A percentile compares a stretch with the other conserved stretches of the same genome.
Evolutionary conservation across 1,140 invertebrate species (phyloP).

Genomic region (Lordiphosa collinella): DNA sequence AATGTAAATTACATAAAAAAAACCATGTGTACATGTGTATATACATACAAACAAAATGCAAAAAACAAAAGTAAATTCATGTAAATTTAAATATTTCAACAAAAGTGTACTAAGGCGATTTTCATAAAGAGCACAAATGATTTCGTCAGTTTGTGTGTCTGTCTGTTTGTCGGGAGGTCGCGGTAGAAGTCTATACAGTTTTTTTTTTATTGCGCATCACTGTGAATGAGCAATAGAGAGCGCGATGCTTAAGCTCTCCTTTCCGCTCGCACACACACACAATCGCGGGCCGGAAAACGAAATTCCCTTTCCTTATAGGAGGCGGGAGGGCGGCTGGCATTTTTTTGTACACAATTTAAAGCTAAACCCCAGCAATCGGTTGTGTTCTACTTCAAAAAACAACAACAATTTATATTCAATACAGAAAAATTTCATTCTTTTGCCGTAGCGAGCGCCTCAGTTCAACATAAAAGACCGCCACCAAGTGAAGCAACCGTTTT

Average conservation of each 20-base stretch:
- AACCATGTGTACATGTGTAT: conserved; percentile 9
- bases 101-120: conserved; percentile 18
- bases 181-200: conserved; percentile 40
- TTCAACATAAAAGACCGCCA: neutral
- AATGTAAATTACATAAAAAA: conserved; percentile 62
- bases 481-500: conserved; percentile 7
- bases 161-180: conserved; percentile 5
- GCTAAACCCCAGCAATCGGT: no score
- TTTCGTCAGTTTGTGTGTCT: conserved; percentile 54
- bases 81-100: no score
- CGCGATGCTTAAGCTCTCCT: conserved; percentile 1
- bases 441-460: neutral
- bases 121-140: conserved; percentile 30
- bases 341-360: no score
- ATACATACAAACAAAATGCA: conserved; percentile 2
- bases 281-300: conserved; percentile 24
- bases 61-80: no score
- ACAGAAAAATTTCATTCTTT: no score
- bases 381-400: no score
- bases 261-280: conserved; percentile 8
- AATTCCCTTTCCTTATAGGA: conserved; percentile 32
- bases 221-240: conserved; percentile 57
- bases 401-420: no score
- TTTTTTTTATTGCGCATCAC: conserved; percentile 75
- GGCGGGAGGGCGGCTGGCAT: no score